Percentiles rank a stretch among this genome's conserved stretches.
phyloP scores from a whole-genome alignment of 2,797 vertebrate genomes.

The Crocidura indochinensis region DNA sequence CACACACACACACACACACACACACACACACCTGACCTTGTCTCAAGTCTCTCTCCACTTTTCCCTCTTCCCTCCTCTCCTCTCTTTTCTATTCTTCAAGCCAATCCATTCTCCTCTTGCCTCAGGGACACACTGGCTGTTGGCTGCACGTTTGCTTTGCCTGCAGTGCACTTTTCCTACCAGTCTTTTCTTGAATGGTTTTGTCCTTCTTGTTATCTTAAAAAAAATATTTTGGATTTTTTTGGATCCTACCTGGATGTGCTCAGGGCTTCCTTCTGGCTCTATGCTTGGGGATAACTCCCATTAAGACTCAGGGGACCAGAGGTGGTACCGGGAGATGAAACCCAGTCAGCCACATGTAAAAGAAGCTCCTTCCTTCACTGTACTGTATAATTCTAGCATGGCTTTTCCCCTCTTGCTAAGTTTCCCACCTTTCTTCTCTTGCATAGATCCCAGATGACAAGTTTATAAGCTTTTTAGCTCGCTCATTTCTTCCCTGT shows the following conservation, averaged over 20 bases:
- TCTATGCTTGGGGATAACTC: too few relatives aligned
- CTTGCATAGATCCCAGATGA: neutral
- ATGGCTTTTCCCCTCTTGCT: too few relatives aligned
- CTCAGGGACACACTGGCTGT: neutral
- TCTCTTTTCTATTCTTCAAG: constrained; percentile 4
- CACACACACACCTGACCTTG: too few relatives aligned
- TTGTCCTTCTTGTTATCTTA: neutral
- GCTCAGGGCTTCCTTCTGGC: too few relatives aligned
- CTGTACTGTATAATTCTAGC: too few relatives aligned
- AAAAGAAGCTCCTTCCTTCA: too few relatives aligned
- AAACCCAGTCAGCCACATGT: too few relatives aligned
- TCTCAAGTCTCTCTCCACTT: neutral
- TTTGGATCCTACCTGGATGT: too few relatives aligned
- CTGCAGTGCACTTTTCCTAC: neutral
- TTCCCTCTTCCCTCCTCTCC: neutral
- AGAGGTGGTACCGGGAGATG: too few relatives aligned
- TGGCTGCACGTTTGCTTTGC: neutral
- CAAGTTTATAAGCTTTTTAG: neutral
- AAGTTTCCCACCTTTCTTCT: neutral
- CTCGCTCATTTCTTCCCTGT: neutral
- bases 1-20: too few relatives aligned
- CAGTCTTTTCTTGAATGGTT: neutral
- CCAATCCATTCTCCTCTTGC: neutral
- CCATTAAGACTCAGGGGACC: too few relatives aligned
- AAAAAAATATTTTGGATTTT: too few relatives aligned